phyloP scores from a whole-genome alignment of 2,797 vertebrate genomes.

The Anguilla marmorata region DNA sequence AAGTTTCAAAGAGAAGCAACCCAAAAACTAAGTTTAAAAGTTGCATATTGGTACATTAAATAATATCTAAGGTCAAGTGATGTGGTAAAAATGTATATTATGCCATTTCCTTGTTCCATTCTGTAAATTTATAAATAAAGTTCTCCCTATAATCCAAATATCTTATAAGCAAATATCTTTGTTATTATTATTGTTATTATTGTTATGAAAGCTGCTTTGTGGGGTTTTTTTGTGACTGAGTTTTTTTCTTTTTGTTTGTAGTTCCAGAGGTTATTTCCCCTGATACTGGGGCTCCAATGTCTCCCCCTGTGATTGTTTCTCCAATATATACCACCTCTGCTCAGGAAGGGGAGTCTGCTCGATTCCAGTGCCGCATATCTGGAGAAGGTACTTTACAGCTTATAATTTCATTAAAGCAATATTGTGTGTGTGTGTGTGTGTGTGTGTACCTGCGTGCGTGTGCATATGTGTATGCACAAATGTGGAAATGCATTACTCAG shows the following conservation, averaged over 20 bases:
- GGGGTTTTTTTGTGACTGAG: conserved; percentile 15
- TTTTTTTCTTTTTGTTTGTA: conserved; percentile 47
- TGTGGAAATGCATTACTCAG: not conserved
- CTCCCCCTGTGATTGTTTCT: conserved; percentile 83
- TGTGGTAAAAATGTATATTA: no score
- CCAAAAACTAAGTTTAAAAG: no score
- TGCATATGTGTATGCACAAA: not conserved
- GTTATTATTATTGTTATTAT: not conserved
- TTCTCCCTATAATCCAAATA: no score
- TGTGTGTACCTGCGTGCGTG: not conserved
- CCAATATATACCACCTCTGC: conserved; percentile 79
- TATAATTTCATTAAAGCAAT: not conserved
- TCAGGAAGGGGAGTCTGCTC: conserved; percentile 82
- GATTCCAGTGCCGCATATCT: conserved; percentile 88
- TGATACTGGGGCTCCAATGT: conserved; percentile 82
- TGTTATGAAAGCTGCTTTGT: no score
- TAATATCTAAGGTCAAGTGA: no score
- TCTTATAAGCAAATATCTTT: no score
- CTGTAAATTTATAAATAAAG: no score
- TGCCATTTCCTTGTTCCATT: no score
- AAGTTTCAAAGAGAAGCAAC: no score
- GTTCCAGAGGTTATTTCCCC: conserved; percentile 94
- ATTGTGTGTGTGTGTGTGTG: not conserved
- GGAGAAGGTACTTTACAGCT: conserved; percentile 82
- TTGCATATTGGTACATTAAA: no score